Conservation (phyloP, 2,797 vertebrate species). For the Xiphorhynchus erythropygius region DNA sequence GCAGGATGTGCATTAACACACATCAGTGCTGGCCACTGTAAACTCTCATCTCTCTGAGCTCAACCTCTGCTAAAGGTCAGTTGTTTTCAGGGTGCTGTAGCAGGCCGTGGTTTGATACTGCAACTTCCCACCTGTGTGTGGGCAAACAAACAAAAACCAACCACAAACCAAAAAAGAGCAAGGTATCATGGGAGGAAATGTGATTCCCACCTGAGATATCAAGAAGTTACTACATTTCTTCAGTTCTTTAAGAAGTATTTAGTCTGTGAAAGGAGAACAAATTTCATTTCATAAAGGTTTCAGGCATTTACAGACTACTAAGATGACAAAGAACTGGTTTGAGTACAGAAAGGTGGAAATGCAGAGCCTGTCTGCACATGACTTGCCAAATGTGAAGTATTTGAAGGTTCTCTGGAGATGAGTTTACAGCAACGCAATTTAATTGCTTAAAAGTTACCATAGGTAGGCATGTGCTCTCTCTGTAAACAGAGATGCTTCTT, state of each 20-base stretch:
- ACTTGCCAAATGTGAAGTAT: not conserved
- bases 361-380: not conserved
- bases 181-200: not conserved
- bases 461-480: not conserved
- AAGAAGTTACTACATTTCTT: not conserved
- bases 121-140: not conserved
- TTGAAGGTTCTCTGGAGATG: not conserved
- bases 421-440: not conserved
- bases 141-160: not conserved
- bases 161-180: not conserved
- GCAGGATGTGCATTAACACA: not conserved
- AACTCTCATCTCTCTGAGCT: not conserved
- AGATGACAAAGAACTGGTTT: not conserved
- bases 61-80: not conserved
- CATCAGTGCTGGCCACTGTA: not conserved
- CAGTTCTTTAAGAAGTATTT: not conserved
- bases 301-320: not conserved
- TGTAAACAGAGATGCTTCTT: not conserved
- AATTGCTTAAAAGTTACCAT: not conserved
- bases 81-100: not conserved
- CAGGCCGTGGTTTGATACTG: not conserved
- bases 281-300: not conserved
- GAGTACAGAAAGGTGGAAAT: not conserved
- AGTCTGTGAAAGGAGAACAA: not conserved
- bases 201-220: not conserved